Conservation (phyloP, 1,140 invertebrate species). For the Anastrepha ludens region DNA sequence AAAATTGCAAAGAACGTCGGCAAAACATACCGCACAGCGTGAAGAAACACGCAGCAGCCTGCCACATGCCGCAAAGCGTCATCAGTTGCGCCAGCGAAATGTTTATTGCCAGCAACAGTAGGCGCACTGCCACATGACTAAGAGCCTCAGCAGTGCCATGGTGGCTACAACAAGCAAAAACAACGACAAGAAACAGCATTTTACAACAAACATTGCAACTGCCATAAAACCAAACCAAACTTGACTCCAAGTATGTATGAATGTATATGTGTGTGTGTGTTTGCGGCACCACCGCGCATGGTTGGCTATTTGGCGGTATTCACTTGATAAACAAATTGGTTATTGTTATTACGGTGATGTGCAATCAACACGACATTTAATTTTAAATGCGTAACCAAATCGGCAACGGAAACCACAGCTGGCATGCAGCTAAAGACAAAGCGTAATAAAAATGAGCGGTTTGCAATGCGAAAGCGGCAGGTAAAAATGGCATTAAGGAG, state of each 20-base stretch:
- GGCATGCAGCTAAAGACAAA: neutral
- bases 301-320: neutral
- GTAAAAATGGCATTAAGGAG: neutral
- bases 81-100: neutral
- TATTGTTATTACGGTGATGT: neutral
- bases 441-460: neutral
- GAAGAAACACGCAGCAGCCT: neutral
- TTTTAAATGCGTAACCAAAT: neutral
- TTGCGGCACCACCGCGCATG: neutral
- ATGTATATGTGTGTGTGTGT: too few relatives aligned
- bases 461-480: neutral
- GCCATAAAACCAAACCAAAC: neutral
- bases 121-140: too few relatives aligned
- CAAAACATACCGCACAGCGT: slow-evolving; percentile 23
- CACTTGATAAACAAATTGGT: neutral
- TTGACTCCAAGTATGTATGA: neutral
- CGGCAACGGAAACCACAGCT: neutral
- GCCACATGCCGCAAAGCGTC: slow-evolving; percentile 15
- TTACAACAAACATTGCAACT: neutral
- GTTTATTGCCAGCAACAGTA: too few relatives aligned
- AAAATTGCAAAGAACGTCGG: slow-evolving; percentile 22
- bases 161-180: neutral
- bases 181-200: neutral
- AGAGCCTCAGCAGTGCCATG: too few relatives aligned
- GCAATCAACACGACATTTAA: neutral